Evolutionary conservation across 1,140 invertebrate genomes (phyloP), one percentile per base, ranked within the genome.

Genomic region (Prorops nasuta): DNA sequence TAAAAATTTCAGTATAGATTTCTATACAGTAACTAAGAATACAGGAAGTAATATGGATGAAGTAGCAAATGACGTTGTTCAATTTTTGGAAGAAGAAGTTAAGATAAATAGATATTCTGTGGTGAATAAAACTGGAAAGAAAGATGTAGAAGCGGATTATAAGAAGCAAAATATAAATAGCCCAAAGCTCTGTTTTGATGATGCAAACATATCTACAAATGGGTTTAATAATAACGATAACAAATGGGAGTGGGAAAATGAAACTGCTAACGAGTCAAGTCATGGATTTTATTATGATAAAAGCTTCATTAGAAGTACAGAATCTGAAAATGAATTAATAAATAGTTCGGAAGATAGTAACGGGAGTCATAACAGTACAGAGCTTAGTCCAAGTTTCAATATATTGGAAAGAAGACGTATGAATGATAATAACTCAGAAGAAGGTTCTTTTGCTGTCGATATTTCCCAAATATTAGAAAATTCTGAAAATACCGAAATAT

Each of bases 1-100:
- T 52, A 82, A 86, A 58, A 82, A 87, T 28, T 81, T 81, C 43
- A 80, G 82, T 31, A 72, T 77, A 3, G 79, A 82, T 54, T 80
- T 81, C 51, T 80, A 79, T 49, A 78, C 76, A 7, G 69, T 79
- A 12, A 74, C 73, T 1, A 60, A 51, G 20, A 77, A 77, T 42
- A 72, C 63, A 8, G 72, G 71, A 4, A 64, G 56, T 32, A 75
- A 75, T 38, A 75, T 77, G 70, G 74, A 78, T 22, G 74, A 77
- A 32, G 52, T 72, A 1, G 74, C 72, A 20, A 72, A 71, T 44
- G 74, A 77, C 28, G 75, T 61, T 0, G 64, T 77, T 2, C 58
- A 71, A 20, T 65, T 66, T 9, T 48, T 76, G 19, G 52, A 66
- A 18, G 55, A 73, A 12, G 56, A 57, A 8, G 50, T n/a, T 16